Percentiles rank a stretch among this genome's conserved stretches.
Conservation (phyloP, 2,113 vertebrate genomes). For the Brienomyrus longianalis region DNA sequence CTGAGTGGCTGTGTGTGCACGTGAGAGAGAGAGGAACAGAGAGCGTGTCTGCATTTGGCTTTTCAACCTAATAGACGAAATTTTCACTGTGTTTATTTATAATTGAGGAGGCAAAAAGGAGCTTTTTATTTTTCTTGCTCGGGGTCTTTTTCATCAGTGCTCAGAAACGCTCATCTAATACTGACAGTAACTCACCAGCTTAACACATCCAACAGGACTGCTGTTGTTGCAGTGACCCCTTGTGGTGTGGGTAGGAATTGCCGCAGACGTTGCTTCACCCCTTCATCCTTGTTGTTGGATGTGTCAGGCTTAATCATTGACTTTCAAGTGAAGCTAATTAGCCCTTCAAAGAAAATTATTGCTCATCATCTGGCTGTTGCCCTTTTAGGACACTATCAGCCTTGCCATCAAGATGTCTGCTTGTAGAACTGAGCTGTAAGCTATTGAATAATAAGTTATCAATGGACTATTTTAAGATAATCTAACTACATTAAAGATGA, state of each 20-base stretch:
- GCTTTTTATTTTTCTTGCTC: constrained; percentile 29
- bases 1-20: constrained; percentile 14
- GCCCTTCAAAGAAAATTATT: constrained; percentile 56
- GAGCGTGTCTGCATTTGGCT: constrained; percentile 7
- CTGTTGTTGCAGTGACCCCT: constrained; percentile 30
- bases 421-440: constrained; percentile 32
- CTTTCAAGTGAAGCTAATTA: constrained; percentile 59
- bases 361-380: constrained; percentile 48
- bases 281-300: constrained; percentile 36
- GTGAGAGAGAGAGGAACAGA: background rate
- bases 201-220: background rate
- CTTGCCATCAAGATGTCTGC: constrained; percentile 41
- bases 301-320: constrained; percentile 46
- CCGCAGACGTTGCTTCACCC: constrained; percentile 34
- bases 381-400: constrained; percentile 35
- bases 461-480: constrained; percentile 28
- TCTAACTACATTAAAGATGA: background rate
- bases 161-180: constrained; percentile 21
- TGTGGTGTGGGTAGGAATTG: constrained; percentile 26
- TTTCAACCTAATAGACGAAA: constrained; percentile 21
- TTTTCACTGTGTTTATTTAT: constrained; percentile 25
- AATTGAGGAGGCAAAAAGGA: constrained; percentile 27
- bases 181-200: background rate
- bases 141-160: constrained; percentile 23
- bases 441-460: constrained; percentile 55